Evolutionary conservation across 2,797 vertebrate species (phyloP), one percentile per base, ranked within the genome.

Genomic region (Urocyon cinereoargenteus): DNA sequence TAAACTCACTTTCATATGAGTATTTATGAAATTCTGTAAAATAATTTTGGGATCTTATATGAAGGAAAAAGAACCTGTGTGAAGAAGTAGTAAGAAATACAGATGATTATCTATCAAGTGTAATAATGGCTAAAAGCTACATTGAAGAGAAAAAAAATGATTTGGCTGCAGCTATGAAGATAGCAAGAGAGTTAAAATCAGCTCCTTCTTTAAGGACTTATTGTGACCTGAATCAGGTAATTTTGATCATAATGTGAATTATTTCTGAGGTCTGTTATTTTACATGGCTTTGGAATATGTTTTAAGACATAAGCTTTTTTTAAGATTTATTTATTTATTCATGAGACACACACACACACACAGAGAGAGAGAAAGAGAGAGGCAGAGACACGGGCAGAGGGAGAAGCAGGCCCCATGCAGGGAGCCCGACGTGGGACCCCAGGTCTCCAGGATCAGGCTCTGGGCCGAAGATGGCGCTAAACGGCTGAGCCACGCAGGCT

Each of bases 171-270:
- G 97, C 97, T 36, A 97, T 99, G 98, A 98, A 98, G 82, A 98
- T 95, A 24, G 98, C 98, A 95, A 96, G 90, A 87, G 98, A 98
- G 45, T 93, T 98, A 94, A 98, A 98, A 91, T 91, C 66, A 57
- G 96, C 97, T 26, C 83, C 72, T 97, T 98, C 98, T 66, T 11
- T 96, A 22, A 98, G 98, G 95, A 91, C 73, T 36, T 97, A 36
- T 6, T 98, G 94, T 97, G 97, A 98, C 91, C 86, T 98, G 0
- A 0, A 97, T 95, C 98, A 99, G 98, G 99, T 99, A 98, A 96
- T 86, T 90, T 94, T 94, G 93, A 51, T 4, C n/a, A 57, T 51
- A 34, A 6, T 13, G 53, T 97, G 18, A 94, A 28, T 82, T 88
- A 31, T 86, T 94, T 93, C 36, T 64, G 14, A 94, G 19, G 12